A percentile compares a stretch with the other conserved stretches of the same genome.
phyloP scores from a whole-genome alignment of 2,113 vertebrate genomes.

The Propithecus coquereli region DNA sequence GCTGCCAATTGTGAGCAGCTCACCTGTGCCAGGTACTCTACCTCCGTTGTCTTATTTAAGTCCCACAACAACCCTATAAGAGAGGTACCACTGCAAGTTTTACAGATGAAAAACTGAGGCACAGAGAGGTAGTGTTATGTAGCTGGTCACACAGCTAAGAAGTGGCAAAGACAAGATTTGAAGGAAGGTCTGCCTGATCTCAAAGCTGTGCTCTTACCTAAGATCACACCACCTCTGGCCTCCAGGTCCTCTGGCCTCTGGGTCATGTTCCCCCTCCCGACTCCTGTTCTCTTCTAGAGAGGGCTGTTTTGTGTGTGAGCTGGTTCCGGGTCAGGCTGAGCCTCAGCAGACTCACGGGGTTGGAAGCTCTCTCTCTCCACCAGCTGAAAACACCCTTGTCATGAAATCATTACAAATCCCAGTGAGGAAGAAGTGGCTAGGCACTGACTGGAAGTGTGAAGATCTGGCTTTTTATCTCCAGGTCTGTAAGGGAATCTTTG shows the following conservation, averaged over 20 bases:
- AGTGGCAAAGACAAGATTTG: background rate
- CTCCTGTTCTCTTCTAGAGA: background rate
- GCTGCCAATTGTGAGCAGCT: background rate
- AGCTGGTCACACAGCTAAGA: background rate
- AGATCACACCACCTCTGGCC: background rate
- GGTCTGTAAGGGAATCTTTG: background rate
- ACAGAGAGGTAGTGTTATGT: background rate
- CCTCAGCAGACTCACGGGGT: background rate
- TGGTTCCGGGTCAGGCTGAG: background rate
- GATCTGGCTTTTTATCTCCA: background rate
- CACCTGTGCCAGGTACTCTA: background rate
- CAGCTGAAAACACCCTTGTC: background rate
- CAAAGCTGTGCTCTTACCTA: background rate
- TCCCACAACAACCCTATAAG: background rate
- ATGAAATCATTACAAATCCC: background rate
- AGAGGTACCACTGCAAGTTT: background rate
- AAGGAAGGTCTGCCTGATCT: background rate
- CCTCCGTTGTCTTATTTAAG: background rate
- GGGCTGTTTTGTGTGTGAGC: background rate
- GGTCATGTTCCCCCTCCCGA: background rate
- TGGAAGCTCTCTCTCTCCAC: background rate
- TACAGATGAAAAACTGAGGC: background rate
- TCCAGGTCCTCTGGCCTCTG: background rate
- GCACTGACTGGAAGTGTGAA: background rate
- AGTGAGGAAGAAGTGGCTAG: background rate